Base-by-base conservation (phyloP, 2,888 invertebrate species). In the Mythimna pallens region DNA sequence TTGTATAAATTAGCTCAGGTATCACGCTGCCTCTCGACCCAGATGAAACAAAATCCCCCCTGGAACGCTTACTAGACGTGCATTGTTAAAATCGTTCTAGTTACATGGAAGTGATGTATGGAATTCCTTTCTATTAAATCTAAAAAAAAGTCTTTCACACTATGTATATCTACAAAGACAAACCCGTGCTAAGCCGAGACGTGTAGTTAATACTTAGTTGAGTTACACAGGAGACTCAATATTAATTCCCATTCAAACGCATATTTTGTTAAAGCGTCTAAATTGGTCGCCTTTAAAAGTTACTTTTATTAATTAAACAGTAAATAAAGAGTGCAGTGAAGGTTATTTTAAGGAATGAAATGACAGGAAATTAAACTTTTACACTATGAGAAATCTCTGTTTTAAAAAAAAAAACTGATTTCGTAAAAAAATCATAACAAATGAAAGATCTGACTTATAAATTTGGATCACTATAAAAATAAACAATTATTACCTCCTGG, bases 181-280 rank as follows among this genome's bases (percentile, higher is more conserved):
- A 62, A 62, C 43, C 62, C 62, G 62, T 62, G 62, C 62, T 62
- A 10, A 62, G 62, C 62, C 62, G 62, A 43, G 62, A 62, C 62
- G 64, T 65, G 64, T 65, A 65, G 64, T 65, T 52, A 65, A 65
- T 65, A 65, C 52, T 65, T 65, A 65, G 64, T 65, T 52, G 50
- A 65, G 64, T 65, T 65, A 65, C 52, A 65, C 52, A 65, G 64
- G 64, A 65, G 65, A 65, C 36, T 65, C 65, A 65, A 65, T 65
- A 65, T 65, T 3, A 54, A 65, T 65, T 65, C 65, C 36, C 65
- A 65, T 65, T 65, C 65, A 54, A 65, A 65, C 65, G 65, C 65
- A 65, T 65, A 65, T 65, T 65, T 65, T 65, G 65, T 65, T 65
- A 54, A 65, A 65, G 65, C 65, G 65, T 65, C 65, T 65, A 65